These are phyloP conservation scores for Nothobranchius furzeri DNA, from an alignment of 2,113 vertebrate genomes.

Conservation along the genomic window DNA sequence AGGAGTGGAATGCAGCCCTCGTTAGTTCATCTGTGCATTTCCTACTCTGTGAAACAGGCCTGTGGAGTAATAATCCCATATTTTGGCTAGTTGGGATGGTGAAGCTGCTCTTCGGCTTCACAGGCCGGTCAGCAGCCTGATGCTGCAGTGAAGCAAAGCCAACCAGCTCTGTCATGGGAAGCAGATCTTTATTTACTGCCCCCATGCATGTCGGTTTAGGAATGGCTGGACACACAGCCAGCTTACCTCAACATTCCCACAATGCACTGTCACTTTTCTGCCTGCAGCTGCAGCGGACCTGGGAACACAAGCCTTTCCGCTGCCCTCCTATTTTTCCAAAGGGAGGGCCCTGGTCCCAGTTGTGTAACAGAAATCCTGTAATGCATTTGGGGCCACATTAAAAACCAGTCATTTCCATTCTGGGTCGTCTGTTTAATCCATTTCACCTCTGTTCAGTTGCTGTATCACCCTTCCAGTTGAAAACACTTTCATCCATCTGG, in stretches of 20 bases:
- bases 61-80: background rate
- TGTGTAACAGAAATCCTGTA: conserved; percentile 23
- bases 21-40: too few species aligned
- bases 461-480: background rate
- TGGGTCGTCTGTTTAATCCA: background rate
- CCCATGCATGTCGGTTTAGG: conserved; percentile 27
- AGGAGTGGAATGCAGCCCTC: too few species aligned
- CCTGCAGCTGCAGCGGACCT: conserved; percentile 54
- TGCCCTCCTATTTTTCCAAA: conserved; percentile 13
- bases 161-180: conserved; percentile 50
- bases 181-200: conserved; percentile 55
- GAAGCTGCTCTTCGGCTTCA: conserved; percentile 1
- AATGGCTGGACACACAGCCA: conserved; percentile 26
- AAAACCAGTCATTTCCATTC: background rate
- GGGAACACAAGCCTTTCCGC: conserved; percentile 28
- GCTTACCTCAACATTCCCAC: conserved; percentile 49
- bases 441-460: conserved; percentile 2
- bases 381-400: background rate
- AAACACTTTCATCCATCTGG: conserved; percentile 14
- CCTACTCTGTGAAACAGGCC: background rate
- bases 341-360: conserved; percentile 1
- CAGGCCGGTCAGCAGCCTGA: conserved; percentile 12
- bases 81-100: background rate
- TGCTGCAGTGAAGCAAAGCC: conserved; percentile 28
- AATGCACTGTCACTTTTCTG: conserved; percentile 38